These are phyloP conservation scores for Acrocephalus kingi DNA, from an alignment of 2,113 vertebrate genomes.

Conservation along the genomic window DNA sequence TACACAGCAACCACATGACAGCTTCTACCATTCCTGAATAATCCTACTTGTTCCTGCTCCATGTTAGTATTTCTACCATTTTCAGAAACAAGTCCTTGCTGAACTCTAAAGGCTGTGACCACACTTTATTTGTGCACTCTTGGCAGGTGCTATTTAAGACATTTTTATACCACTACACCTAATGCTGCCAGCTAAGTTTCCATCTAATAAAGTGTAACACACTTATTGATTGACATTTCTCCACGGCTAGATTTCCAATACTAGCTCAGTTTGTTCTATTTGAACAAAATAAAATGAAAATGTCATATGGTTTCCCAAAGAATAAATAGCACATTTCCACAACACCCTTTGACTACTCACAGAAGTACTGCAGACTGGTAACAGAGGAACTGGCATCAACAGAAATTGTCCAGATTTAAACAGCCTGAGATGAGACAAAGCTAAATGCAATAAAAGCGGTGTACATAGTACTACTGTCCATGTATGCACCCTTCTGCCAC, in stretches of 20 bases:
- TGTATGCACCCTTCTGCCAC: not conserved
- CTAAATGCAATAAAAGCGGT: not conserved
- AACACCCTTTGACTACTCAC: not conserved
- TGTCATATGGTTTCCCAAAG: not conserved
- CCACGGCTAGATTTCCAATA: not conserved
- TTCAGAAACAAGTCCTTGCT: not conserved
- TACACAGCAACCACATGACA: not conserved
- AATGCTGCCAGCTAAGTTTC: conserved; percentile 18
- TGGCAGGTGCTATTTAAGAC: conserved; percentile 27
- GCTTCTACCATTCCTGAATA: not conserved
- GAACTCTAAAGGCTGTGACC: not conserved
- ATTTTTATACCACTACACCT: not conserved
- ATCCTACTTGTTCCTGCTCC: not conserved
- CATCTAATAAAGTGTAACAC: conserved; percentile 24
- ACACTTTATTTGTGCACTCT: not conserved
- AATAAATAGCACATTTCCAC: conserved; percentile 22
- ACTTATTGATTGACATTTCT: conserved; percentile 55
- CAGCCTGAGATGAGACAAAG: not conserved
- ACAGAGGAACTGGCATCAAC: not conserved
- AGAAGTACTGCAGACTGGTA: not conserved
- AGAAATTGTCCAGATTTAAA: not conserved
- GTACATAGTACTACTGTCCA: not conserved
- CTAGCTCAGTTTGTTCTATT: conserved; percentile 12
- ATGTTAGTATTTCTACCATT: not conserved
- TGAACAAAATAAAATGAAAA: conserved; percentile 44